Conservation (phyloP, 2,888 invertebrate genomes). For the Strigamia transsilvanica region DNA sequence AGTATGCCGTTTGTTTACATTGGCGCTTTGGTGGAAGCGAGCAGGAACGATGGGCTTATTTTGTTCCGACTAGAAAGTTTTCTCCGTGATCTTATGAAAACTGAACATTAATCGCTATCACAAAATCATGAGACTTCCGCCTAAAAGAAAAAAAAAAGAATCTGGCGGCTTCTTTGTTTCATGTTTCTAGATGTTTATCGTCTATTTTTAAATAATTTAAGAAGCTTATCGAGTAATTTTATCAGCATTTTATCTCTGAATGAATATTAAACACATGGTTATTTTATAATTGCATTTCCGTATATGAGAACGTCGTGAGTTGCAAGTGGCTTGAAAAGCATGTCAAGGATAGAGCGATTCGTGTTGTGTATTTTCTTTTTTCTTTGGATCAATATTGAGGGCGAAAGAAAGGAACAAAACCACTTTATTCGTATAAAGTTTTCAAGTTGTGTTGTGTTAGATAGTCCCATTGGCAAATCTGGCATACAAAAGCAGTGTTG, state of each 20-base stretch:
- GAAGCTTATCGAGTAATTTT: background rate
- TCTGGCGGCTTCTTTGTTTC: background rate
- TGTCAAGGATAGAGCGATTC: slow-evolving; percentile 14
- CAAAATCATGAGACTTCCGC: background rate
- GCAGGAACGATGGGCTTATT: background rate
- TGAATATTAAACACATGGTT: background rate
- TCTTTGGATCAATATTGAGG: background rate
- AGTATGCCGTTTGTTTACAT: background rate
- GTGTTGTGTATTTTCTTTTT: slow-evolving; percentile 5
- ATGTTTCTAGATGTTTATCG: background rate
- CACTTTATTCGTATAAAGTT: slow-evolving; percentile 27
- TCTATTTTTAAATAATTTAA: background rate
- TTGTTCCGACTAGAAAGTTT: background rate
- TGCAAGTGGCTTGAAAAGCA: background rate
- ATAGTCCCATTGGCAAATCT: slow-evolving; percentile 22
- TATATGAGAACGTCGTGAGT: no score
- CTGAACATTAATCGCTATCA: background rate
- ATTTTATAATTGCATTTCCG: background rate
- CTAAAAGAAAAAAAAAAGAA: background rate
- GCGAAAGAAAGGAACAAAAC: background rate
- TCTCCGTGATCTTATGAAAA: background rate
- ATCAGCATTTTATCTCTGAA: background rate
- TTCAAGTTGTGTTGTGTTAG: slow-evolving; percentile 28
- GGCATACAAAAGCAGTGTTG: slow-evolving; percentile 28
- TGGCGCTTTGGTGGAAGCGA: background rate